Evolutionary conservation across 2,113 vertebrate species (phyloP).

Genomic region (Pteronura brasiliensis): DNA sequence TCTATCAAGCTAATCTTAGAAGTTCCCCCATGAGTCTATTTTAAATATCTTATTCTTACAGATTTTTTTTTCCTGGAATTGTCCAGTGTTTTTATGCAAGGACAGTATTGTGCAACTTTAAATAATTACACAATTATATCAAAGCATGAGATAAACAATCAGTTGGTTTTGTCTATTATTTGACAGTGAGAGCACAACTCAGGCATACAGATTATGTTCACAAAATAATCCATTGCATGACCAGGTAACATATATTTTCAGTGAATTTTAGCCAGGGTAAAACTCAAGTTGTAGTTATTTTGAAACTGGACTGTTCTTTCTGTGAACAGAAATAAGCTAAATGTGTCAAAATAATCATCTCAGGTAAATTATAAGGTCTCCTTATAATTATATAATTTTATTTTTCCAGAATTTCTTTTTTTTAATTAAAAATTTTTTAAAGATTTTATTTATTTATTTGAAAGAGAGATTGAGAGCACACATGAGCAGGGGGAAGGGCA

Average conservation of each 20-base stretch:
- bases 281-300: background rate
- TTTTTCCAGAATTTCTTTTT: background rate
- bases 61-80: background rate
- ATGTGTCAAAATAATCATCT: background rate
- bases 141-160: slow-evolving; percentile 39
- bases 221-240: background rate
- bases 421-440: background rate
- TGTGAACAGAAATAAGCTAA: background rate
- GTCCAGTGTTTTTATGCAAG: background rate
- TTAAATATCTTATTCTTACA: slow-evolving; percentile 22
- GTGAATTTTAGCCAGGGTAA: background rate
- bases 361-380: background rate
- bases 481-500: background rate
- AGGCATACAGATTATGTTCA: background rate
- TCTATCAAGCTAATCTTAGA: background rate
- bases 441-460: background rate
- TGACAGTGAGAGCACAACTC: slow-evolving; percentile 10
- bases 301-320: background rate
- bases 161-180: slow-evolving; percentile 32
- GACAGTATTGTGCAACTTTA: background rate
- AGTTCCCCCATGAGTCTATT: background rate
- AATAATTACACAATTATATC: slow-evolving; percentile 44
- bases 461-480: background rate
- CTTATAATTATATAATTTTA: background rate
- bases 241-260: background rate